Conservation (phyloP, 2,888 invertebrate species). For the Bhutanitis thaidina region DNA sequence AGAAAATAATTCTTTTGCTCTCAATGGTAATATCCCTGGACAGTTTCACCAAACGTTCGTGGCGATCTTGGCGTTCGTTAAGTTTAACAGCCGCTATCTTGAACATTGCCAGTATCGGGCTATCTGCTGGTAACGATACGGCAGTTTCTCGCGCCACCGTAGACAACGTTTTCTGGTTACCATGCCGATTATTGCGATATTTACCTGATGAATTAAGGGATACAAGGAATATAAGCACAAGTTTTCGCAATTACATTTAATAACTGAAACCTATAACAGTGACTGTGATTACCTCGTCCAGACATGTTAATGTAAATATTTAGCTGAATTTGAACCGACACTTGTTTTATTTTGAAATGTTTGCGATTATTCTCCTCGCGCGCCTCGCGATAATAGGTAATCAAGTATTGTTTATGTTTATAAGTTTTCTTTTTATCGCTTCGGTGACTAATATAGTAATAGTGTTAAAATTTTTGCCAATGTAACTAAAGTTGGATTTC, state of each 20-base stretch:
- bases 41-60: constrained; percentile 90
- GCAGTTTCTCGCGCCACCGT: constrained; percentile 53
- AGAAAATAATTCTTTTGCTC: constrained; percentile 93
- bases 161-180: constrained; percentile 46
- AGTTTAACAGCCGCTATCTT: constrained; percentile 82
- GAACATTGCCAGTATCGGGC: constrained; percentile 82
- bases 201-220: constrained; percentile 34
- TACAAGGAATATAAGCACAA: neutral
- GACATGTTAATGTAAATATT: constrained; percentile 35
- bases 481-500: too few species aligned
- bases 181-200: constrained; percentile 39
- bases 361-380: too few species aligned
- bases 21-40: constrained; percentile 93
- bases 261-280: too few species aligned
- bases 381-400: too few species aligned
- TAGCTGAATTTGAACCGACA: neutral
- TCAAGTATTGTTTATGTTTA: too few species aligned
- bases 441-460: too few species aligned
- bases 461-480: too few species aligned
- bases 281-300: constrained; percentile 39
- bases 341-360: too few species aligned
- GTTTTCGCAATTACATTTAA: neutral
- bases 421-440: too few species aligned
- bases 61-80: constrained; percentile 89
- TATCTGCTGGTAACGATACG: constrained; percentile 48